Conservation (phyloP, 1,140 invertebrate genomes). For the Kradibia gibbosae region DNA sequence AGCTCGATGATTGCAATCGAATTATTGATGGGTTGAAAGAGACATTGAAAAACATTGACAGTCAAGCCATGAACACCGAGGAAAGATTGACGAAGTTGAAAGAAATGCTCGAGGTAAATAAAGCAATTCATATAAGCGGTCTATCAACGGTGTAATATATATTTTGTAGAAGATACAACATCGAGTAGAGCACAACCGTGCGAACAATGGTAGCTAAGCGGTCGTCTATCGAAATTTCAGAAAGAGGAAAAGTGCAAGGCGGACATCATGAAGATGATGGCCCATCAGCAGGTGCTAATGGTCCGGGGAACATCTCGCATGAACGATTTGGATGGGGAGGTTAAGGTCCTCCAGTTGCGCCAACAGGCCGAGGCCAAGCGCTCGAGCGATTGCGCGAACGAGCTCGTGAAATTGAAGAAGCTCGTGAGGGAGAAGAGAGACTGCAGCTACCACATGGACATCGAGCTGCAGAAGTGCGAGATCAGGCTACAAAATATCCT, state of each 20-base stretch:
- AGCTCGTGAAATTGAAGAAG: conserved; percentile 58
- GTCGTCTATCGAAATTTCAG: conserved; percentile 53
- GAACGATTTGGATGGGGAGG: conserved; percentile 60
- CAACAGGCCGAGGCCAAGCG: conserved; percentile 58
- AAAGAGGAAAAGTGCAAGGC: conserved; percentile 64
- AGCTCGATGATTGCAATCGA: conserved; percentile 56
- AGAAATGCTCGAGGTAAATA: conserved; percentile 67
- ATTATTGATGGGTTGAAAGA: conserved; percentile 61
- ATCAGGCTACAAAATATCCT: conserved; percentile 61
- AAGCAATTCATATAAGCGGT: not conserved
- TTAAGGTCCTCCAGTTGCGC: conserved; percentile 56
- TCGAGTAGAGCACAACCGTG: no score
- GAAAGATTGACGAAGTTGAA: conserved; percentile 66
- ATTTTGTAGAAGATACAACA: not conserved
- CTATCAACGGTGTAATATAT: not conserved
- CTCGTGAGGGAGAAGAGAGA: conserved; percentile 66
- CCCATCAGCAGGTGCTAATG: conserved; percentile 58
- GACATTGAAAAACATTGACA: conserved; percentile 58
- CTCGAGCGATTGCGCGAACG: conserved; percentile 54
- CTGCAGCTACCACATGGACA: conserved; percentile 63
- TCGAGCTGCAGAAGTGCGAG: conserved; percentile 62
- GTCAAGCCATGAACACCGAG: conserved; percentile 60
- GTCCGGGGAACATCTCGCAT: conserved; percentile 53
- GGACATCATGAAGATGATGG: conserved; percentile 55
- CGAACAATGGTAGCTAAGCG: no score